Base-by-base conservation (phyloP, 1,140 invertebrate genomes). In the Cyrtorhinus lividipennis region DNA sequence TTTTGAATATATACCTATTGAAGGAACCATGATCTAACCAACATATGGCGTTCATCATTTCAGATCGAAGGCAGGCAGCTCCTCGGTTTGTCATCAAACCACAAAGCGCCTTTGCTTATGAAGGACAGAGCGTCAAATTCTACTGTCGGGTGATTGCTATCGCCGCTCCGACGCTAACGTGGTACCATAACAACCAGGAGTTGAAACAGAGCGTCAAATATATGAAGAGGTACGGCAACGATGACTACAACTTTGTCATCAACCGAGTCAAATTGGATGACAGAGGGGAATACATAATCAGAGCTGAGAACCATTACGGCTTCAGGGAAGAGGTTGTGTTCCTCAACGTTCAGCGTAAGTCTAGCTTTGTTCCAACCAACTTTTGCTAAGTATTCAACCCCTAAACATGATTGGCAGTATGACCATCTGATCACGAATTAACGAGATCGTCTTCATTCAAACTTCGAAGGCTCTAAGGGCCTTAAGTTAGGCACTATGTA, bases 181-280 rank as follows among this genome's bases (percentile, higher is more conserved):
- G 97, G 97, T 91, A 85, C 66, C 86, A 91, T 67, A 94, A 95
- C 74, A 92, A 92, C 72, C 80, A 83, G 67, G 94, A 98, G 70
- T 77, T 99, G n/a, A 81, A 88, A 61, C 96, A 99, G 76, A 96
- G 93, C 67, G 93, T 97, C 24, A 99, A 99, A 76, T 96, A 94
- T 75, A 98, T 99, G 95, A 98, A 98, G 77, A 84, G 95, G 67
- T 99, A 98, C 72, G 79, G 84, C 26, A 92, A 90, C 38, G 92
- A 96, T 67, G 93, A 98, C 72, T 99, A 95, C 72, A 94, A 94
- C 69, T 95, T 99, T 72, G 87, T 96, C 53, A 97, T 99, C 65
- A 98, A 97, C 74, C 82, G 96, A 68, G 87, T 89, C 8, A 97
- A 94, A 74, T 73, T 94, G 62, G 89, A 92, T 66, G 95, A 99